Percentiles rank a stretch among this genome's conserved stretches.
Conservation (phyloP, 2,797 vertebrate genomes). For the Ctenochaetus hawaiiensis region DNA sequence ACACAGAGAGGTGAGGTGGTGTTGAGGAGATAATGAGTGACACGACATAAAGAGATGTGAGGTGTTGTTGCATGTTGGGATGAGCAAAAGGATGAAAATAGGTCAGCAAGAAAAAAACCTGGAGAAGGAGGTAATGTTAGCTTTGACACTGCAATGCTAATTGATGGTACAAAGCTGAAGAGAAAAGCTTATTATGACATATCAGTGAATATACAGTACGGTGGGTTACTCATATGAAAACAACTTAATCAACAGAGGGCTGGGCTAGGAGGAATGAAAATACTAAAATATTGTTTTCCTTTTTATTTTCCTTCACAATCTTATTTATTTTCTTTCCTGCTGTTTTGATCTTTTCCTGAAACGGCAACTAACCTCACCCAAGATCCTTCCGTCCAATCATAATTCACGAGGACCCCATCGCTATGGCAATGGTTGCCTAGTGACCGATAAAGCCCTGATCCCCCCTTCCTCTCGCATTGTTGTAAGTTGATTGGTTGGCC, state of each 20-base stretch:
- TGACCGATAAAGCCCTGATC: slow-evolving; percentile 88
- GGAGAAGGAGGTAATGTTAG: slow-evolving; percentile 31
- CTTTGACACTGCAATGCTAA: slow-evolving; percentile 63
- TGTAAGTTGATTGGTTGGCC: slow-evolving; percentile 87
- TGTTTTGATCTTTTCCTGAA: slow-evolving; percentile 88
- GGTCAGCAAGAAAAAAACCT: slow-evolving; percentile 31
- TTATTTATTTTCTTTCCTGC: slow-evolving; percentile 82
- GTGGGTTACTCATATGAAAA: slow-evolving; percentile 63
- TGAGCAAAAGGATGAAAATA: slow-evolving; percentile 34
- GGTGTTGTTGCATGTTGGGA: slow-evolving; percentile 47
- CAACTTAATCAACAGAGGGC: slow-evolving; percentile 64
- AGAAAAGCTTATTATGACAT: slow-evolving; percentile 60
- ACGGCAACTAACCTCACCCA: slow-evolving; percentile 85
- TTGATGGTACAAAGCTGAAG: slow-evolving; percentile 44
- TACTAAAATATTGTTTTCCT: slow-evolving; percentile 70
- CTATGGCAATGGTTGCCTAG: slow-evolving; percentile 89
- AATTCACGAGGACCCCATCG: slow-evolving; percentile 87
- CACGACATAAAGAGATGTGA: slow-evolving; percentile 27
- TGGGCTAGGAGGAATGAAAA: slow-evolving; percentile 73
- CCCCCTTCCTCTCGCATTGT: slow-evolving; percentile 85
- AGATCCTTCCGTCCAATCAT: slow-evolving; percentile 87
- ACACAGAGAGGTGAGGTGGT: slow-evolving; percentile 60
- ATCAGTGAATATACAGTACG: slow-evolving; percentile 50
- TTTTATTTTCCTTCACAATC: slow-evolving; percentile 82
- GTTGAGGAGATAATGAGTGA: slow-evolving; percentile 22